Base-by-base conservation (phyloP, 2,888 invertebrate species). In the Calameuta idolon region DNA sequence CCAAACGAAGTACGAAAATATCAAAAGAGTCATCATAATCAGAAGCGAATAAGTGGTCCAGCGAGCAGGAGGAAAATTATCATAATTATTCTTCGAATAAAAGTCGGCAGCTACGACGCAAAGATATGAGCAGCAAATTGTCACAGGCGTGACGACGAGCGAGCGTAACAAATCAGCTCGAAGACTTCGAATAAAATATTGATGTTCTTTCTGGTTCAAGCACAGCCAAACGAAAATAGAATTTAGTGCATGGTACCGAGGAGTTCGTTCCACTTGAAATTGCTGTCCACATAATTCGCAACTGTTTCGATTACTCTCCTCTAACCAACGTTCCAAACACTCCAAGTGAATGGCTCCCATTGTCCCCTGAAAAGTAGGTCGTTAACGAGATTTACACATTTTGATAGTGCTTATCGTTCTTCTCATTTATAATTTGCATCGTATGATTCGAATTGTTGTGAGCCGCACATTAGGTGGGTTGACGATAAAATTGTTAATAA, bases 321-420 rank as follows among this genome's bases (percentile, higher is more conserved):
- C 95, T 69, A 96, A 92, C 96, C 96, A 96, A 76, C 93, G 93
- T 90, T 96, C 96, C 84, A 96, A 91, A 88, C 96, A 96, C 79
- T 94, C 93, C 3, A 95, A 93, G 90, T 96, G 96, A 15, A 96
- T 94, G 77, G 95, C 93, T 0, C 96, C 96, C 83, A 96, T 94
- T 2, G 95, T 95, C 0, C 96, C 96, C 93, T 93, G 87, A 92
- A 92, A 84, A 55, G 55, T 55, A 23, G 23, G 9, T 55, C 23
- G 55, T 55, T 55, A 55, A 55, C 15, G 40, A 40, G 40, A 40
- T 40, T 0, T 15, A 40, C 15, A 2, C 2, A 40, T 15, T 40
- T 40, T 15, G 15, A 40, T 15, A 15, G 40, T 55, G 23, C 55
- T 55, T 23, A 55, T 55, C 23, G 23, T 55, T 55, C 2, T 55